phyloP scores from a whole-genome alignment of 2,797 vertebrate genomes.

The Acomys russatus region DNA sequence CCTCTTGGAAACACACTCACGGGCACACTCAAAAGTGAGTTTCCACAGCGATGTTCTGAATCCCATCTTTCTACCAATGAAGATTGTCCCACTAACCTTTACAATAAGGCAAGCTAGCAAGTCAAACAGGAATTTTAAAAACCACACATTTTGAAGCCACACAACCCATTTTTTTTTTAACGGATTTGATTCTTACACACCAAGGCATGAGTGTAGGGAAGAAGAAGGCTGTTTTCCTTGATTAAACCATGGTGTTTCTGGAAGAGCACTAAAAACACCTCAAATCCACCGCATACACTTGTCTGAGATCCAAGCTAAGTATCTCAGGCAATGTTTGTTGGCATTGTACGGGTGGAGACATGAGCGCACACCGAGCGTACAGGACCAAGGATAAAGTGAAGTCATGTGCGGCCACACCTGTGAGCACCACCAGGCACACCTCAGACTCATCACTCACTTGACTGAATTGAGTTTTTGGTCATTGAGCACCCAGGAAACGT shows the following conservation, averaged over 20 bases:
- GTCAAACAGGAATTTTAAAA: neutral
- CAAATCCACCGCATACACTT: neutral
- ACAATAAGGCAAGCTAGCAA: neutral
- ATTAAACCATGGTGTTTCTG: neutral
- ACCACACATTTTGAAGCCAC: neutral
- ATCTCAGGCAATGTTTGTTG: neutral
- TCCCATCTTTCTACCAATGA: neutral
- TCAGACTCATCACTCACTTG: neutral
- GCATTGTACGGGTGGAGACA: neutral
- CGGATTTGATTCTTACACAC: neutral
- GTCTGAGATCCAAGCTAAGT: neutral
- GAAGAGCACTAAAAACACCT: neutral
- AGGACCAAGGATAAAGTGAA: neutral
- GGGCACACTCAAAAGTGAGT: neutral
- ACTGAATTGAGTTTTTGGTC: neutral
- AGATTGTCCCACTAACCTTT: neutral
- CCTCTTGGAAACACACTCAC: no score
- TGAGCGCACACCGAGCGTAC: no score
- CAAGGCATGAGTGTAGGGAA: neutral
- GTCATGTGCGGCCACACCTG: rapidly evolving
- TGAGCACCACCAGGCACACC: no score
- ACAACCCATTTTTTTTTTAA: neutral
- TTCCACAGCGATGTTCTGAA: neutral
- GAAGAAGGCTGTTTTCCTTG: neutral
- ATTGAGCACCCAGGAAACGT: neutral